A percentile compares a stretch with the other conserved stretches of the same genome.
phyloP scores from a whole-genome alignment of 2,888 invertebrate species.

The Drosophila koepferae region DNA sequence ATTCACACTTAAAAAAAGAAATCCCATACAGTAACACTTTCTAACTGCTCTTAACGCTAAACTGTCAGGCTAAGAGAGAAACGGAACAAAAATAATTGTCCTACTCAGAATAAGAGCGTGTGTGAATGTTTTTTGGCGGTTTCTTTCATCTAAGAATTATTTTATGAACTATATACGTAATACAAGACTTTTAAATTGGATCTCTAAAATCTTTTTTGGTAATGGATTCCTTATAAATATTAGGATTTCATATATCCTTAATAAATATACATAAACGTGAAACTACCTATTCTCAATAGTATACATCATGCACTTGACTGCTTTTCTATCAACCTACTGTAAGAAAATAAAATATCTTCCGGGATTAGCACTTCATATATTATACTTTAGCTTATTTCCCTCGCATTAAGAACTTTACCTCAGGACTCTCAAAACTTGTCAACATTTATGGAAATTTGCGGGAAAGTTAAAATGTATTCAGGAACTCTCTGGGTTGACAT shows the following conservation, averaged over 20 bases:
- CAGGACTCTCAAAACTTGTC: not conserved
- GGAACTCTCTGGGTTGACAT: slow-evolving; percentile 12
- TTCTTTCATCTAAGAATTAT: too few species aligned
- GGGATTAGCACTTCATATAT: not conserved
- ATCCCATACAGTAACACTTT: too few species aligned
- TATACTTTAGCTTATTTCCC: not conserved
- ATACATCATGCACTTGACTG: too few species aligned
- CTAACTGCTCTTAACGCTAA: too few species aligned
- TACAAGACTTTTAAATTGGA: not conserved
- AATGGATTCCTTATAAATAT: too few species aligned
- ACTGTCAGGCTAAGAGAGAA: too few species aligned
- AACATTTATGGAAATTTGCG: slow-evolving; percentile 8
- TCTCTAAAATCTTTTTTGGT: not conserved
- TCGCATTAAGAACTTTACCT: not conserved
- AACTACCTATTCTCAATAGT: not conserved
- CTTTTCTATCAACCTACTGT: not conserved
- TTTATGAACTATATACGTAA: not conserved
- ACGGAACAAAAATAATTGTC: too few species aligned
- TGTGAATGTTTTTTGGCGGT: too few species aligned
- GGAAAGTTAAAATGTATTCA: slow-evolving; percentile 15
- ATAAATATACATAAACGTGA: too few species aligned
- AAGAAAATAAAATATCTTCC: not conserved
- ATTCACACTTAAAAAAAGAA: too few species aligned
- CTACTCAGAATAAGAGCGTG: too few species aligned
- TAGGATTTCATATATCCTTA: too few species aligned